Conservation (phyloP, 2,797 vertebrate genomes). For the Myripristis jacobus region DNA sequence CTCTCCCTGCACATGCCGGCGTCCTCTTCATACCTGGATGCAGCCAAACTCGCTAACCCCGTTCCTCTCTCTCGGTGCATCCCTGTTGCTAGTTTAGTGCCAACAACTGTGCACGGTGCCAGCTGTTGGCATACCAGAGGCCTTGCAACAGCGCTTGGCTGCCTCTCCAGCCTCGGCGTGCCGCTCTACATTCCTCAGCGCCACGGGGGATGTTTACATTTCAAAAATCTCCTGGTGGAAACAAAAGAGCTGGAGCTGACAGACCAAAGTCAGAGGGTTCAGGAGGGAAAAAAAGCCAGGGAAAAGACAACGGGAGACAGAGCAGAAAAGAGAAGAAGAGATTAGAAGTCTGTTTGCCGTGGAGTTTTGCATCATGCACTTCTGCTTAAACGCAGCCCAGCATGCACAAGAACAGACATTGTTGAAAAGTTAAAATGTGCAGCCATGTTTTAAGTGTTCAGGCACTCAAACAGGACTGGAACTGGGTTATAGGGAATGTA, state of each 20-base stretch:
- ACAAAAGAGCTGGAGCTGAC: slow-evolving; percentile 31
- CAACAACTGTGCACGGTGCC: slow-evolving; percentile 13
- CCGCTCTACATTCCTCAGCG: slow-evolving; percentile 48
- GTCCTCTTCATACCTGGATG: slow-evolving; percentile 27
- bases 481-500: not conserved
- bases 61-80: not conserved
- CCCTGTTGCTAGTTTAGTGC: slow-evolving; percentile 1
- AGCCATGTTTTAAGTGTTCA: no score
- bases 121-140: slow-evolving; percentile 51
- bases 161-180: slow-evolving; percentile 20
- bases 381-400: no score
- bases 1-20: not conserved
- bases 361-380: not conserved
- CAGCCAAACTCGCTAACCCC: slow-evolving; percentile 9
- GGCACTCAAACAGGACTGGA: not conserved
- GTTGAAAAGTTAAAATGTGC: not conserved
- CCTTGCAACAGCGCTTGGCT: slow-evolving; percentile 41
- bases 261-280: slow-evolving; percentile 38
- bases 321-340: no score
- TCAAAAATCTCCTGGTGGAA: slow-evolving; percentile 45
- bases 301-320: slow-evolving; percentile 11
- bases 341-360: not conserved
- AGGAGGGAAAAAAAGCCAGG: slow-evolving; percentile 12
- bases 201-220: slow-evolving; percentile 65
- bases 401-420: not conserved